Percentiles rank a stretch among this genome's conserved stretches.
These are phyloP conservation scores for Nyctalus aviator DNA, from an alignment of 2,797 vertebrate genomes.

Conservation along the genomic window DNA sequence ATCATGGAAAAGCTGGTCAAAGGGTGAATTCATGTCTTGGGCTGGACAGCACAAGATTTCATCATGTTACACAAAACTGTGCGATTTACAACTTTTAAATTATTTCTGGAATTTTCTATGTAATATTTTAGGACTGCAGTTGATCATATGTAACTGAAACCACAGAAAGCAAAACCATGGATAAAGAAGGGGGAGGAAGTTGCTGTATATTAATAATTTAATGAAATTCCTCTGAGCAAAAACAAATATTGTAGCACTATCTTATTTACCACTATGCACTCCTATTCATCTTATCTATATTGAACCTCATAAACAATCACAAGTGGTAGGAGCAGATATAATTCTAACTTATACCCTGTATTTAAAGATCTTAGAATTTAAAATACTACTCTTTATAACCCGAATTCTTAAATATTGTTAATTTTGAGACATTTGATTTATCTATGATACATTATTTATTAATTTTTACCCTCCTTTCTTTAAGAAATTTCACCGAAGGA, in stretches of 20 bases:
- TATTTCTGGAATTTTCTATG: background rate
- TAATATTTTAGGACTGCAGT: background rate
- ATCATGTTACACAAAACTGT: background rate
- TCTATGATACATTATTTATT: background rate
- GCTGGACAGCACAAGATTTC: background rate
- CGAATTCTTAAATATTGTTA: slow-evolving; percentile 64
- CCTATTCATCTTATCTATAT: slow-evolving; percentile 32
- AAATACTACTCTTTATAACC: background rate
- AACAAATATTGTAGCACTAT: slow-evolving; percentile 2
- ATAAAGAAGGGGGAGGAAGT: background rate
- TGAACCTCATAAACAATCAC: slow-evolving; percentile 43
- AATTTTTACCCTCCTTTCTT: slow-evolving; percentile 10
- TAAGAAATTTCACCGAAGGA: background rate
- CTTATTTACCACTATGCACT: background rate
- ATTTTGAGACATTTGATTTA: slow-evolving; percentile 21
- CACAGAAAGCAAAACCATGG: background rate
- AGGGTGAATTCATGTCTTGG: background rate
- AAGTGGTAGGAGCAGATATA: slow-evolving; percentile 19
- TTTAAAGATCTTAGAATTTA: slow-evolving; percentile 48
- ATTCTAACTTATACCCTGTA: background rate
- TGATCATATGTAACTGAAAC: background rate
- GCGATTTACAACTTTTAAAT: background rate
- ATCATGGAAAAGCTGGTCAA: background rate
- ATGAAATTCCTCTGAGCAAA: slow-evolving; percentile 21
- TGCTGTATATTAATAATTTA: background rate